These are phyloP conservation scores for Portunus trituberculatus DNA, from an alignment of 1,140 invertebrate species.

Conservation along the genomic window DNA sequence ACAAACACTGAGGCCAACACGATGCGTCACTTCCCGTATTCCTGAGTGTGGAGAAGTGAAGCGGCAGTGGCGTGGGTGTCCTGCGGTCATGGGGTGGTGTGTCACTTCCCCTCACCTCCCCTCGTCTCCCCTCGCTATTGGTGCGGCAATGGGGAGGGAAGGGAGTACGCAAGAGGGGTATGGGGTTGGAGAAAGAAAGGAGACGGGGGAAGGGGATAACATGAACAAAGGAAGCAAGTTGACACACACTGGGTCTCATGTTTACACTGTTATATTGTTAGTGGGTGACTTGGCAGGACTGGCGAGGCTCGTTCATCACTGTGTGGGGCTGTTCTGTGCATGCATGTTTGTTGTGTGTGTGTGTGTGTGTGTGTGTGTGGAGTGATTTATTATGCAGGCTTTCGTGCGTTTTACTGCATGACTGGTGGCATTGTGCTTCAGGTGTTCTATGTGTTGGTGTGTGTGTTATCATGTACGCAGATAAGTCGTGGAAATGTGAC, in stretches of 20 bases:
- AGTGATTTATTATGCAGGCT: no score
- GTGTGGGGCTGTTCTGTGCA: neutral
- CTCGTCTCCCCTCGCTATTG: neutral
- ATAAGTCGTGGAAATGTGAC: no score
- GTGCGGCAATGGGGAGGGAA: neutral
- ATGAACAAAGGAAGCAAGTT: neutral
- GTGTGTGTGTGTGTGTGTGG: neutral
- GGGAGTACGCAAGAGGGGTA: neutral
- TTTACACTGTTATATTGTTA: conserved; percentile 14
- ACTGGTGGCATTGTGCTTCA: no score
- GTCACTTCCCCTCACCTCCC: neutral
- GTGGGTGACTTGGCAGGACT: neutral
- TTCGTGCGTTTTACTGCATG: no score
- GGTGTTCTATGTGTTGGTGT: no score
- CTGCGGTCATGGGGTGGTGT: neutral
- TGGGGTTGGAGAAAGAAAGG: neutral
- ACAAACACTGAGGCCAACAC: neutral
- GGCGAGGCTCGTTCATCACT: neutral
- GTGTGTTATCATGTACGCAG: no score
- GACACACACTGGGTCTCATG: neutral
- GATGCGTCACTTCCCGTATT: neutral
- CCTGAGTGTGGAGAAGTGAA: no score
- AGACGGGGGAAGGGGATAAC: neutral
- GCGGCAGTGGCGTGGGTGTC: neutral
- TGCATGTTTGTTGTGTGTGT: neutral